phyloP scores from a whole-genome alignment of 2,113 vertebrate genomes.

The Strix aluco region DNA sequence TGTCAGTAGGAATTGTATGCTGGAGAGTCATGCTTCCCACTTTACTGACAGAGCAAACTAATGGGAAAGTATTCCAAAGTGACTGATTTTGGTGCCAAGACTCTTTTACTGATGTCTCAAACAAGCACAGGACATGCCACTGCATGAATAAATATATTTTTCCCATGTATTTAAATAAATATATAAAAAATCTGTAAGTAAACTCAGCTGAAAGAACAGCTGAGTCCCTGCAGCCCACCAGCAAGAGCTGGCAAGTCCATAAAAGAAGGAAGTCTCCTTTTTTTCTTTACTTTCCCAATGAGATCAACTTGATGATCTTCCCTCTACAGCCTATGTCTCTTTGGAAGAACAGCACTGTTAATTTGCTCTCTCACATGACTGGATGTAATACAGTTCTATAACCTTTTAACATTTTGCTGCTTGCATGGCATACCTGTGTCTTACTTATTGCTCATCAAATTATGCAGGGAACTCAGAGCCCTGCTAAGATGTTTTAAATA shows the following conservation, averaged over 20 bases:
- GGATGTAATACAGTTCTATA: slow-evolving; percentile 49
- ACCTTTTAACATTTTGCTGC: slow-evolving; percentile 64
- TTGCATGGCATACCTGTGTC: slow-evolving; percentile 52
- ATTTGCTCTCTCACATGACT: slow-evolving; percentile 64
- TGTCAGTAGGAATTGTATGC: slow-evolving; percentile 50
- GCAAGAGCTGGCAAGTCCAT: background rate
- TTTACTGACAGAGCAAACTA: slow-evolving; percentile 62
- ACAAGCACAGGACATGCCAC: slow-evolving; percentile 37
- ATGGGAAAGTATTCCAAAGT: slow-evolving; percentile 63
- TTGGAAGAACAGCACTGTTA: slow-evolving; percentile 38
- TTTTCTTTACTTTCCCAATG: background rate
- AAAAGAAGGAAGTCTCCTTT: background rate
- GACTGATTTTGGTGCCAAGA: slow-evolving; percentile 40
- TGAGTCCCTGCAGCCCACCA: background rate
- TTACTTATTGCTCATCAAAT: slow-evolving; percentile 66
- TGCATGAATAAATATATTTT: slow-evolving; percentile 12
- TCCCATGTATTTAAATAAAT: slow-evolving; percentile 16
- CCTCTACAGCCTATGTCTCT: slow-evolving; percentile 1
- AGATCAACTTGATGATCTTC: slow-evolving; percentile 12
- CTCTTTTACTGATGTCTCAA: slow-evolving; percentile 28
- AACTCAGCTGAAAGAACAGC: background rate
- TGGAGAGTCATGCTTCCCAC: slow-evolving; percentile 17
- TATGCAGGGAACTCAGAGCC: slow-evolving; percentile 45
- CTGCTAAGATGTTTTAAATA: slow-evolving; percentile 58
- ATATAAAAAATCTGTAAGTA: background rate